Base-by-base conservation (phyloP, 2,888 invertebrate species). In the Pharmacophagus antenor region DNA sequence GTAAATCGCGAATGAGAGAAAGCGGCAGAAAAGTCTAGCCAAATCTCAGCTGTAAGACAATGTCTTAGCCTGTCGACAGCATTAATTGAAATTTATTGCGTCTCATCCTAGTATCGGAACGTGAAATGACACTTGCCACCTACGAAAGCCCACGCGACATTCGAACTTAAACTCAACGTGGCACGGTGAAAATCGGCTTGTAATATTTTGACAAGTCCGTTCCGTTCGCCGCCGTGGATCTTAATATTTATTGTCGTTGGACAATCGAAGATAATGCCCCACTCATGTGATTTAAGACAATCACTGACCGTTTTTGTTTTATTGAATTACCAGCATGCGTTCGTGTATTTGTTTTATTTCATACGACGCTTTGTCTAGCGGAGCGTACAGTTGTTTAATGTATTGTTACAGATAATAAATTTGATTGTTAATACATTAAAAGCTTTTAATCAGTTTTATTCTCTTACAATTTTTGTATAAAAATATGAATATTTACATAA, bases 81-180 rank as follows among this genome's bases (percentile, higher is more conserved):
- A 79, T 79, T 88, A 86, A 90, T 90, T 89, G 86, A 89, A 89
- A 90, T 89, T 85, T 89, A 90, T 89, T 86, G 74, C 80, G 77
- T 79, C 77, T 84, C 80, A 74, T 77, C 74, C 74, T 73, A 70
- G 67, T 75, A 77, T 78, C 77, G 73, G 75, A 76, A 78, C 76
- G 73, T 74, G 73, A 82, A 80, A 72, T 76, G 77, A 73, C 77
- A 72, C 78, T 77, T 74, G 70, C 62, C 65, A 65, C 65, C 62
- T 25, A 50, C 53, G 50, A 42, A 23, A 17, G 15, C 37, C 37
- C 64, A 68, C 60, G 67, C 60, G 46, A 84, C 60, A 69, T 63
- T 73, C 61, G 69, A 73, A 70, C 73, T 66, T 82, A 77, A 57
- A 2, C 0, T 7, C 0, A 10, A 22, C 1, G 1, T 0, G 2